These are phyloP conservation scores for Epicampocera succincta DNA, from an alignment of 2,888 invertebrate species.

Conservation along the genomic window DNA sequence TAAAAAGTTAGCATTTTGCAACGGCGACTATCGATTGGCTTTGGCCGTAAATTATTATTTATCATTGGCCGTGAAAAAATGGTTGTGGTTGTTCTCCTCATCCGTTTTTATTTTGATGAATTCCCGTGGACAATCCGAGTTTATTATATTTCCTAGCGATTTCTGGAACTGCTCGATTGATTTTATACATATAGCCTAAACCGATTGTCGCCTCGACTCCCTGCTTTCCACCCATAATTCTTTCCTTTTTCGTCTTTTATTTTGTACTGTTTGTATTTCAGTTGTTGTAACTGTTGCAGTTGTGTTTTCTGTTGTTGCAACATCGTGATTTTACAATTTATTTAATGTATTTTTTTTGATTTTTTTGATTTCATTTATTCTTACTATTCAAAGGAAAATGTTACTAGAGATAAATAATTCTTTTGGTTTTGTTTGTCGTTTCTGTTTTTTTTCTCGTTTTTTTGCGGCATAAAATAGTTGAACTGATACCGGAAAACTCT, in stretches of 20 bases:
- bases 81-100: neutral
- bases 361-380: slow-evolving; percentile 25
- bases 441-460: slow-evolving; percentile 32
- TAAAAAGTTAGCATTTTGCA: slow-evolving; percentile 13
- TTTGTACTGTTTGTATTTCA: slow-evolving; percentile 26
- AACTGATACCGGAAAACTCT: slow-evolving; percentile 64
- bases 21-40: slow-evolving; percentile 38
- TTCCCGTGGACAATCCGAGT: too few species aligned
- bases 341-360: slow-evolving; percentile 59
- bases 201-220: neutral
- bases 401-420: slow-evolving; percentile 68
- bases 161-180: too few species aligned
- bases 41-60: slow-evolving; percentile 41
- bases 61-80: slow-evolving; percentile 58
- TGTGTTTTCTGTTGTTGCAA: slow-evolving; percentile 58
- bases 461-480: slow-evolving; percentile 40
- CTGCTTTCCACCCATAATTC: slow-evolving; percentile 25
- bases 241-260: slow-evolving; percentile 15
- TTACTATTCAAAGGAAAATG: slow-evolving; percentile 63
- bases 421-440: slow-evolving; percentile 54
- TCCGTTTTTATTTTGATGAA: neutral
- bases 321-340: slow-evolving; percentile 70
- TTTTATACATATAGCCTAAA: neutral
- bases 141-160: too few species aligned
- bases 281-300: slow-evolving; percentile 52